Evolutionary conservation across 2,888 invertebrate species (phyloP), one percentile per base, ranked within the genome.

Genomic region (Allolobophora icterica): DNA sequence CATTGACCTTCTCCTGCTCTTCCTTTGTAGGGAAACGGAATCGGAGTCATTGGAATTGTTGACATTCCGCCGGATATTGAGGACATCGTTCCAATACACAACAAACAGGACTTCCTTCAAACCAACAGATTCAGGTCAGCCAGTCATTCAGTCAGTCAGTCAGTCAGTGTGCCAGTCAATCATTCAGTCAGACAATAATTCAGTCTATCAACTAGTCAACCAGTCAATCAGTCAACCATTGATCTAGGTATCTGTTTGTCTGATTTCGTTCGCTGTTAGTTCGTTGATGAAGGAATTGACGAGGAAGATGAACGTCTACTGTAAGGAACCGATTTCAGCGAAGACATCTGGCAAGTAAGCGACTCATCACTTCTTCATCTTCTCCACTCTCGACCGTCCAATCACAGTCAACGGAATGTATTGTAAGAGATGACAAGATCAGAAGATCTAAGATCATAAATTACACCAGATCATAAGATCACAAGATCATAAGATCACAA

Each of bases 211-310:
- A 6, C 34, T 24, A 90, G 6, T 71, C 90, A 90, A 91, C 91
- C 84, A 92, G 91, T 90, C 90, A 91, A 84, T 42, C 90, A 89
- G 91, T 91, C 90, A 89, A 91, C 91, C 84, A 92, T 91, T 90
- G 42, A 42, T 4, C 42, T 42, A 52, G 21, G 21, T 21, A 24
- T 21, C 5, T 24, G 24, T 24, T 3, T 52, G 52, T 21, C 11
- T 52, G 52, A 24, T 24, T 52, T 52, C 52, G 52, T 52, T 52
- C 5, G 33, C 34, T 84, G 33, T 84, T 84, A 84, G 84, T 84
- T 84, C 84, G 84, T 35, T 84, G 33, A 35, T 84, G 33, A 84
- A 84, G 84, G 84, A 84, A 30, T 30, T 84, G 84, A 84, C 33
- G 33, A 84, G 34, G 34, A 84, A 84, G 34, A 5, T 84, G 34